Percentiles rank a stretch among this genome's conserved stretches.
These are phyloP conservation scores for Operophtera brumata DNA, from an alignment of 2,888 invertebrate species.

Conservation along the genomic window DNA sequence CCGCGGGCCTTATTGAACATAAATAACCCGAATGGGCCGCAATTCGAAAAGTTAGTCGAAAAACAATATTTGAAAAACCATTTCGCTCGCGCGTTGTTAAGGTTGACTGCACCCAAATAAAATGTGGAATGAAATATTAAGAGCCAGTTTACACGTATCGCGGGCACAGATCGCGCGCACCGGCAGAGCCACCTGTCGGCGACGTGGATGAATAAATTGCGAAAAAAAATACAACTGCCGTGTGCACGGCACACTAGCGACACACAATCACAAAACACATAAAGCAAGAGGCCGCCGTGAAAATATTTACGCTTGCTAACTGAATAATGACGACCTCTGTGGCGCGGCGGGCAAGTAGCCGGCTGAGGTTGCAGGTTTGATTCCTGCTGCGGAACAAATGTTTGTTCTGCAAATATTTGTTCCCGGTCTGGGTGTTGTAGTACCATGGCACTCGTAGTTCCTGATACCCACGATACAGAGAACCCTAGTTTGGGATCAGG, in stretches of 20 bases:
- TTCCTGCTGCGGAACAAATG: no score
- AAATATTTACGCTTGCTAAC: conserved; percentile 60
- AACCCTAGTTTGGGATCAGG: no score
- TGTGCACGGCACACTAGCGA: conserved; percentile 39
- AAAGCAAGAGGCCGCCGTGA: conserved; percentile 45
- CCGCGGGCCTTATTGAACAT: conserved; percentile 13
- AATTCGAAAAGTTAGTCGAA: conserved; percentile 28
- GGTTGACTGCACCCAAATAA: conserved; percentile 56
- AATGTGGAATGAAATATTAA: conserved; percentile 65
- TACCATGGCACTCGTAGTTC: no score
- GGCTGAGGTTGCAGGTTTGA: no score
- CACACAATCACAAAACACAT: conserved; percentile 34
- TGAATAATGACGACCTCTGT: conserved; percentile 43
- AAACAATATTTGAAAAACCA: conserved; percentile 42
- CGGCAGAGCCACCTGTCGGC: conserved; percentile 69
- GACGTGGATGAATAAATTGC: conserved; percentile 62
- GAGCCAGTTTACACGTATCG: conserved; percentile 66
- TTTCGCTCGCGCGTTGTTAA: conserved; percentile 37
- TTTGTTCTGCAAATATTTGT: no score
- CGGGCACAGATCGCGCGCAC: conserved; percentile 52
- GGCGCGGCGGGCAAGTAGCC: no score
- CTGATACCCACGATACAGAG: no score
- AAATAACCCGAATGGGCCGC: conserved; percentile 22
- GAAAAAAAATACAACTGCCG: conserved; percentile 40
- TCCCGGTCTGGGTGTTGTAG: no score